Base-by-base conservation (phyloP, 1,140 invertebrate genomes). In the Eriocheir sinensis region DNA sequence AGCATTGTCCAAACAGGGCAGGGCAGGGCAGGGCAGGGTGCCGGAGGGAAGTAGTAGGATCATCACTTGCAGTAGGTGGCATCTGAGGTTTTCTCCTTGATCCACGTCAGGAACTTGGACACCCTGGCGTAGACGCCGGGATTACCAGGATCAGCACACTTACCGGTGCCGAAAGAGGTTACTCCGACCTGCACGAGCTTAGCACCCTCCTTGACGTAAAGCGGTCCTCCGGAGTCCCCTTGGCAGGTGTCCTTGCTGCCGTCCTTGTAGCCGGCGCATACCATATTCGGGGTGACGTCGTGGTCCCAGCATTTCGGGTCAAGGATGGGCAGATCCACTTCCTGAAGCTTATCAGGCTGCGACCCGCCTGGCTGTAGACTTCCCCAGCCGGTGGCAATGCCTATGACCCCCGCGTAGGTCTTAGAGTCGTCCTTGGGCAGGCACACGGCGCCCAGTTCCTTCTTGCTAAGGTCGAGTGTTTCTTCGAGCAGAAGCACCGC, bases 191-290 rank as follows among this genome's bases (percentile, higher is more conserved):
- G 89, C 6, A 60, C 15, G 27, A 85, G 34, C 21, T 36, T 48
- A 27, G n/a, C 21, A 17, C 48, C n/a, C 40, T 95, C 93, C 80
- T 91, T 0, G 6, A 92, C 91, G 21, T 91, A 91, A 6, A 96
- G 93, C 21, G 95, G 95, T 30, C 96, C 96, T 27, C 96, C 96
- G 36, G 95, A 96, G 92, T 96, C 96, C 32, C 96, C 97, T 96
- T 98, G 98, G 96, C 98, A 98, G 0, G 98, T 97, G 96, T 98
- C 98, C 95, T 98, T 98, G 90, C 97, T 97, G 34, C 98, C 98
- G 72, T 98, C 97, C 4, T 97, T 96, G 96, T 97, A 98, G 4
- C 98, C 98, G 12, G 98, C 98, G 96, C 98, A 99, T 44, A 99
- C 94, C 98, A 99, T 99, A 96, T 98, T 53, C 6, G 36, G 30